phyloP scores from a whole-genome alignment of 2,797 vertebrate species.

The Coccyzus lansbergi region DNA sequence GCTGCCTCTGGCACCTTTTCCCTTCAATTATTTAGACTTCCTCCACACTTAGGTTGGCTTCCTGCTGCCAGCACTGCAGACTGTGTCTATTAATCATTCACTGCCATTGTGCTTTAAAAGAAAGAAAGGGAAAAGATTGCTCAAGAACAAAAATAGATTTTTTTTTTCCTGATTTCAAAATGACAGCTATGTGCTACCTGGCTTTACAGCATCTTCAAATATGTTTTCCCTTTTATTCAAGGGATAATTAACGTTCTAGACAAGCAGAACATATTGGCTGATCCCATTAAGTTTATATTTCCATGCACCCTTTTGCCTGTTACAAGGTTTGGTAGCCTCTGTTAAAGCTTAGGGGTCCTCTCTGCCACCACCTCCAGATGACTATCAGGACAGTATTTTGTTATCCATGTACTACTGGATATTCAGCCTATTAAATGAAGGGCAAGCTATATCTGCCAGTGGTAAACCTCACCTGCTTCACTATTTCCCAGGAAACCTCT shows the following conservation, averaged over 20 bases:
- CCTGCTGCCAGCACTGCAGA: constrained; percentile 60
- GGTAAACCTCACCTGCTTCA: background rate
- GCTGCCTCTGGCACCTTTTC: constrained; percentile 57
- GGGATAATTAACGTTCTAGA: background rate
- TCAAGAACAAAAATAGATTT: constrained; percentile 45
- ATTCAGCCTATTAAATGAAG: background rate
- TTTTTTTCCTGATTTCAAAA: constrained; percentile 4
- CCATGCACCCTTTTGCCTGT: background rate
- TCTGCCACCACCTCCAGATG: background rate
- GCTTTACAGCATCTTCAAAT: background rate
- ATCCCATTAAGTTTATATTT: background rate
- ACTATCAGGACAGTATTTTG: background rate
- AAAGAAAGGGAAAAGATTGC: background rate
- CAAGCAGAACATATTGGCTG: background rate
- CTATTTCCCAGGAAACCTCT: background rate
- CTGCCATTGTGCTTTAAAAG: constrained; percentile 55
- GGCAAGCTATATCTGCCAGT: background rate
- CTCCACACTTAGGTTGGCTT: constrained; percentile 38
- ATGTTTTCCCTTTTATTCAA: background rate
- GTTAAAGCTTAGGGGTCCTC: background rate
- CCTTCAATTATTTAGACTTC: constrained; percentile 75
- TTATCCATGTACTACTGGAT: background rate
- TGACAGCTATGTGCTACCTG: background rate
- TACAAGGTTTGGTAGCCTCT: background rate
- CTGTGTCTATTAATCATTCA: constrained; percentile 72